Percentiles rank a stretch among this genome's conserved stretches.
These are phyloP conservation scores for Trichonephila inaurata DNA, from an alignment of 1,140 invertebrate genomes.

Conservation along the genomic window DNA sequence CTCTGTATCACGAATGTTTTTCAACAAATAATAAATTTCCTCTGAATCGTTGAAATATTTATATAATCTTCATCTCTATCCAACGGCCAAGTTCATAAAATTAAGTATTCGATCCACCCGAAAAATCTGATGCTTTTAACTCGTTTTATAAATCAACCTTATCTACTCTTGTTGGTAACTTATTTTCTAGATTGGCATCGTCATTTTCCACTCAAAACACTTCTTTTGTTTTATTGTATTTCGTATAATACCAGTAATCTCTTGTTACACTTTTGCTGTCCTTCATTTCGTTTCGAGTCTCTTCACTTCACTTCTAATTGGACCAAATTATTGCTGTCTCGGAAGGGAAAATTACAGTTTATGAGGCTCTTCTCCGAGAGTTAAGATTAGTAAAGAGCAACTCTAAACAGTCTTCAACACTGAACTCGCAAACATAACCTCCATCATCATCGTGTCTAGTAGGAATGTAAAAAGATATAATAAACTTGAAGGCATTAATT, in stretches of 20 bases:
- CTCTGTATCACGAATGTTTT: too few species aligned
- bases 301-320: slow-evolving; percentile 14
- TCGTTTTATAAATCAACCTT: not conserved
- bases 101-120: too few species aligned
- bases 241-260: not conserved
- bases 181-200: not conserved
- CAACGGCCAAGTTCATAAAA: too few species aligned
- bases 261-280: not conserved
- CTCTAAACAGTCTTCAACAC: not conserved
- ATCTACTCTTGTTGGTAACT: not conserved
- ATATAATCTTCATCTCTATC: too few species aligned
- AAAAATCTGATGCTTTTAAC: not conserved
- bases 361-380: not conserved
- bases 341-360: slow-evolving; percentile 37
- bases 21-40: too few species aligned
- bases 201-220: not conserved
- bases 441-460: slow-evolving; percentile 16
- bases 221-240: too few species aligned
- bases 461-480: slow-evolving; percentile 37
- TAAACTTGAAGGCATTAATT: slow-evolving; percentile 43
- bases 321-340: not conserved
- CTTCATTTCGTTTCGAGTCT: slow-evolving; percentile 3
- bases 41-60: too few species aligned
- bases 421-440: not conserved
- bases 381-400: not conserved